Evolutionary conservation across 2,797 vertebrate genomes (phyloP).

Genomic region (Pelodytes ibericus): DNA sequence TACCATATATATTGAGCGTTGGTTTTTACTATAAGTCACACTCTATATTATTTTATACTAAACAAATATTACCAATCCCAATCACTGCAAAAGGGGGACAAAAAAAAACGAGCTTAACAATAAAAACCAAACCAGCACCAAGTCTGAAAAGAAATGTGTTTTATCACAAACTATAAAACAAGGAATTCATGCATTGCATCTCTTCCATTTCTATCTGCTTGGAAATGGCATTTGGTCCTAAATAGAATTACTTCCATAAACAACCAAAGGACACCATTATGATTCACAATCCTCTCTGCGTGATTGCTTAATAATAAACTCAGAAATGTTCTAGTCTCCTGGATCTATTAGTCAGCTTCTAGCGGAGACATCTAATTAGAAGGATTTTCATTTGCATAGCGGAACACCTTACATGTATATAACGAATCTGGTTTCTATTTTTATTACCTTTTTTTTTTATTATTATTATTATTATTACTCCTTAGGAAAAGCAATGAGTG

Average conservation of each 20-base stretch:
- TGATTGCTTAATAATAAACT: conserved; percentile 14
- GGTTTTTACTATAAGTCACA: too few relatives aligned
- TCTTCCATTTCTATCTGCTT: not conserved
- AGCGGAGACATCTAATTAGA: not conserved
- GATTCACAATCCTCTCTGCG: conserved; percentile 8
- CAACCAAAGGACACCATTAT: not conserved
- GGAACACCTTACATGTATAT: too few relatives aligned
- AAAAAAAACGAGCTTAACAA: not conserved
- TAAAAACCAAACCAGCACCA: not conserved
- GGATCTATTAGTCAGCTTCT: conserved; percentile 11
- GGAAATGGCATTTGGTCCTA: conserved; percentile 1
- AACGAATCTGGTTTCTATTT: too few relatives aligned
- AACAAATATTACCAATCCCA: conserved; percentile 1
- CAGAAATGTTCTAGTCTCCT: not conserved
- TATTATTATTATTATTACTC: too few relatives aligned
- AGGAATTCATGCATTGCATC: not conserved
- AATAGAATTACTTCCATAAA: conserved; percentile 30
- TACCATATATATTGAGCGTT: too few relatives aligned
- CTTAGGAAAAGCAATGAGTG: too few relatives aligned
- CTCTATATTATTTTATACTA: not conserved
- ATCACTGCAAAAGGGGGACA: not conserved
- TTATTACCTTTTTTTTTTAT: too few relatives aligned
- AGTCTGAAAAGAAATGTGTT: not conserved
- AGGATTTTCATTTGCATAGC: not conserved
- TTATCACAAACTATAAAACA: conserved; percentile 4